Evolutionary conservation across 2,113 vertebrate genomes (phyloP).

Genomic region (Hypomesus transpacificus): DNA sequence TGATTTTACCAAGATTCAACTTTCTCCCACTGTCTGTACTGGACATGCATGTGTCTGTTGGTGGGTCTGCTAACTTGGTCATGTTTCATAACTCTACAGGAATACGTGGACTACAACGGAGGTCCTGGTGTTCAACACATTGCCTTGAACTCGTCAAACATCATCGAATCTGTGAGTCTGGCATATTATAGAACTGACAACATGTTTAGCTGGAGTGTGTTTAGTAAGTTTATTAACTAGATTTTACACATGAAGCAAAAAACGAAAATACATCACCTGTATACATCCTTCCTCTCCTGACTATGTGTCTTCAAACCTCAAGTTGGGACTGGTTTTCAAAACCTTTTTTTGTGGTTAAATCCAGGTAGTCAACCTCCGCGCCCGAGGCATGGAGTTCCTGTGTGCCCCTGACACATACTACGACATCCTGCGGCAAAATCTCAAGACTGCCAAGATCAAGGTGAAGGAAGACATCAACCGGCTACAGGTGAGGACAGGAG

Average conservation of each 20-base stretch:
- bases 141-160: conserved; percentile 77
- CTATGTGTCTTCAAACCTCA: conserved; percentile 17
- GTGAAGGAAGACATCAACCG: conserved; percentile 76
- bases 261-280: background rate
- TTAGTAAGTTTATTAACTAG: background rate
- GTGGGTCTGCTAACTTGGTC: background rate
- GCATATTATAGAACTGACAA: background rate
- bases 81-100: conserved; percentile 51
- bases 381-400: conserved; percentile 78
- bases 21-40: background rate
- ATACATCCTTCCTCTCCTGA: background rate
- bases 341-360: conserved; percentile 8
- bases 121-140: conserved; percentile 81
- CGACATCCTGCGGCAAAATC: conserved; percentile 63
- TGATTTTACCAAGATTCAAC: background rate
- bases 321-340: conserved; percentile 12
- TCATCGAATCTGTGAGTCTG: conserved; percentile 73
- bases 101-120: conserved; percentile 79
- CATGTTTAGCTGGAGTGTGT: background rate
- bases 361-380: conserved; percentile 75
- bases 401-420: conserved; percentile 74
- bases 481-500: conserved; percentile 65
- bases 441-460: conserved; percentile 76
- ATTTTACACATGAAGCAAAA: background rate
- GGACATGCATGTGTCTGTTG: background rate